These are phyloP conservation scores for Muraenolepis orangiensis DNA, from an alignment of 2,797 vertebrate genomes.

Conservation along the genomic window DNA sequence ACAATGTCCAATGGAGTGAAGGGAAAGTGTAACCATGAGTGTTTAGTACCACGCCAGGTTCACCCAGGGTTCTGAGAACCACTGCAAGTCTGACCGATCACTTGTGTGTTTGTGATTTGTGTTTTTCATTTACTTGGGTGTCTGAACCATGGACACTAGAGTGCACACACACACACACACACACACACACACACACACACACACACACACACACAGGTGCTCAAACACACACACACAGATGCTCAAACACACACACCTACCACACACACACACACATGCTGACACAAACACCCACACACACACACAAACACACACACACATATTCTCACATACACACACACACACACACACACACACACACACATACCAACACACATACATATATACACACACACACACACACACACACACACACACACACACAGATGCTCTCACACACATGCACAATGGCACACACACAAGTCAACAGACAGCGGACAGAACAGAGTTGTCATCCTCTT, in stretches of 20 bases:
- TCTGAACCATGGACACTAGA: not conserved
- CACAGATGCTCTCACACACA: not conserved
- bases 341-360: not conserved
- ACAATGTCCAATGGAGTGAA: too few relatives aligned
- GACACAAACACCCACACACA: not conserved
- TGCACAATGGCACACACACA: conserved; percentile 12
- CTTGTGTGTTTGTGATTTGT: too few relatives aligned
- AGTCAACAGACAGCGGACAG: conserved; percentile 3
- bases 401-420: conserved; percentile 4
- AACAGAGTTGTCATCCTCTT: conserved; percentile 23
- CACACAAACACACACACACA: conserved; percentile 10
- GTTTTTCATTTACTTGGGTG: too few relatives aligned
- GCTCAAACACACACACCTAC: not conserved
- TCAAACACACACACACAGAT: not conserved
- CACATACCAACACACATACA: conserved; percentile 6
- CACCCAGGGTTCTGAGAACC: too few relatives aligned
- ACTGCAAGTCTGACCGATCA: too few relatives aligned
- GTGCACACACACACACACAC: not conserved
- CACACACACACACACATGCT: conserved; percentile 1
- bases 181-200: not conserved
- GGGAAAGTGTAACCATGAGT: too few relatives aligned
- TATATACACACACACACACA: not conserved
- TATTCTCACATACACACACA: not conserved
- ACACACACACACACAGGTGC: not conserved
- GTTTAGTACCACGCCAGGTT: too few relatives aligned